These are phyloP conservation scores for Laspeyria flexula DNA, from an alignment of 2,888 invertebrate genomes.

Conservation along the genomic window DNA sequence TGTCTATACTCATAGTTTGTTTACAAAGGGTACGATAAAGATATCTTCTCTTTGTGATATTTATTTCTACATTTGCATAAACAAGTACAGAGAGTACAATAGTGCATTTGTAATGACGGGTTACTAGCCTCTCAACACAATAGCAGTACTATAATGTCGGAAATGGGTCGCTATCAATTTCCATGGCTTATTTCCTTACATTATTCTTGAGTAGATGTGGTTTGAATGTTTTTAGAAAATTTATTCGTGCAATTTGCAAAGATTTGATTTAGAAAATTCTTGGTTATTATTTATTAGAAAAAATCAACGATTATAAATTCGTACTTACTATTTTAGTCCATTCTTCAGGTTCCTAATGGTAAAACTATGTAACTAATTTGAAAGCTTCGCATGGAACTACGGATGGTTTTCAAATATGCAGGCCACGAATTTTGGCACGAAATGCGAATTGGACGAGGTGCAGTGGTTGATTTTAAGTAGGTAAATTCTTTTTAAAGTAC, in stretches of 20 bases:
- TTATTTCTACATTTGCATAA: neutral
- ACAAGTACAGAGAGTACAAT: slow-evolving; percentile 1
- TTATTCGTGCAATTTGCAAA: neutral
- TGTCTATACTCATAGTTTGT: neutral
- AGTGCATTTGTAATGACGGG: slow-evolving; percentile 1
- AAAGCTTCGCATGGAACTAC: too few relatives aligned
- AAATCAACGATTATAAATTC: too few relatives aligned
- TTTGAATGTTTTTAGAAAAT: neutral
- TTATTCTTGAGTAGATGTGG: neutral
- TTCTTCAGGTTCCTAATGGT: too few relatives aligned
- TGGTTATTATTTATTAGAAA: too few relatives aligned
- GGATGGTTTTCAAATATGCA: too few relatives aligned
- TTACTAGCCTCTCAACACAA: slow-evolving; percentile 9
- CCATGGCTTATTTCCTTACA: slow-evolving; percentile 5
- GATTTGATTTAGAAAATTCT: too few relatives aligned
- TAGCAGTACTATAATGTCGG: slow-evolving; percentile 5
- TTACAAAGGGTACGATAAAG: neutral
- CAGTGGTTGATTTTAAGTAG: too few relatives aligned
- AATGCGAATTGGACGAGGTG: too few relatives aligned
- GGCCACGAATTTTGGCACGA: too few relatives aligned
- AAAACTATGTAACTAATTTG: too few relatives aligned
- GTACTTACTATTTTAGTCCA: too few relatives aligned
- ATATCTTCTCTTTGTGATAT: neutral
- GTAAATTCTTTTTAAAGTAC: too few relatives aligned
- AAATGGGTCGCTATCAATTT: slow-evolving; percentile 6